A percentile compares a stretch with the other conserved stretches of the same genome.
Evolutionary conservation across 2,888 invertebrate species (phyloP).

Genomic region (Morpho achilles): DNA sequence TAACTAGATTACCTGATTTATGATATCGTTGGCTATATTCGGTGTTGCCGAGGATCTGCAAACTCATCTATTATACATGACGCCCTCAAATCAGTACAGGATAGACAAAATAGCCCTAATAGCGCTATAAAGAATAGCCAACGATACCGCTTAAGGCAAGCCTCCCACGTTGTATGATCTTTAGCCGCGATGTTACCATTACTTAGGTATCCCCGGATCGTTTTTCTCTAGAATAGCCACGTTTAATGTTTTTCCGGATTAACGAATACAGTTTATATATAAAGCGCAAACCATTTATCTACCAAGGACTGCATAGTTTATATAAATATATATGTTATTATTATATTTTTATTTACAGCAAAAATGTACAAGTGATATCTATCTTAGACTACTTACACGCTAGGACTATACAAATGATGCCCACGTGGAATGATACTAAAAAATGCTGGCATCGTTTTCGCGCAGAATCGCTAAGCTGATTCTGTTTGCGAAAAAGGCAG

Average conservation of each 20-base stretch:
- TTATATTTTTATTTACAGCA: too few relatives aligned
- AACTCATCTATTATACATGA: conserved; percentile 30
- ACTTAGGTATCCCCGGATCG: conserved; percentile 36
- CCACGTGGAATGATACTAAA: too few relatives aligned
- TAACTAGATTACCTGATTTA: conserved; percentile 14
- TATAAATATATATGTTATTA: too few relatives aligned
- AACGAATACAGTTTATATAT: too few relatives aligned
- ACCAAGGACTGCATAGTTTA: too few relatives aligned
- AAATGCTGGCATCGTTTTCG: too few relatives aligned
- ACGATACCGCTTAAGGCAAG: conserved; percentile 35
- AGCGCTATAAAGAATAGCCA: conserved; percentile 26
- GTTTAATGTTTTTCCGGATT: background rate
- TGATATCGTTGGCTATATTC: conserved; percentile 19
- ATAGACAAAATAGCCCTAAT: conserved; percentile 25
- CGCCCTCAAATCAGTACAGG: conserved; percentile 25
- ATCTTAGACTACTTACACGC: too few relatives aligned
- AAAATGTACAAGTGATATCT: too few relatives aligned
- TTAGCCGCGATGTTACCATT: conserved; percentile 47
- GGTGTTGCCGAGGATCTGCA: conserved; percentile 23
- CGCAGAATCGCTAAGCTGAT: too few relatives aligned
- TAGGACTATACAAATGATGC: too few relatives aligned
- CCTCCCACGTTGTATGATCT: conserved; percentile 61
- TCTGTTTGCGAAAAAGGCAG: too few relatives aligned
- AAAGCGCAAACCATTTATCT: too few relatives aligned
- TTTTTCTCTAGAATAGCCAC: conserved; percentile 1